Base-by-base conservation (phyloP, 2,888 invertebrate species). In the Lasioglossum figueresi region DNA sequence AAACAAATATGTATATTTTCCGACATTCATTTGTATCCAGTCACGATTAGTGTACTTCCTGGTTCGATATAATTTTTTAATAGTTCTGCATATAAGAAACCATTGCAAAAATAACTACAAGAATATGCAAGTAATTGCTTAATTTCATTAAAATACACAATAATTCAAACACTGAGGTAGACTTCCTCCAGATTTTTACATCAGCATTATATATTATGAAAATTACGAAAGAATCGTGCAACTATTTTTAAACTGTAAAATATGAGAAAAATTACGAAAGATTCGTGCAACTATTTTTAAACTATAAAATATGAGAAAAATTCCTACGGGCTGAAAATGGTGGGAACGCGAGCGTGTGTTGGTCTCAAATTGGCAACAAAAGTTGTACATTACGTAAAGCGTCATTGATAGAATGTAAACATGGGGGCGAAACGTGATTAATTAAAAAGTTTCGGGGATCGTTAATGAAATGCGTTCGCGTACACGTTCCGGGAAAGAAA, bases 401-500 rank as follows among this genome's bases (percentile, higher is more conserved):
- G 31, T 66, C 66, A 34, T 66, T 31, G 66, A 66, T 14, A 2
- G 19, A 63, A 31, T 19, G 59, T 12, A 59, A 59, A 59, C 27
- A 59, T 5, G 59, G 59, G 5, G 27, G 27, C 59, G 27, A 59
- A 27, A 27, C 14, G 59, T 59, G 31, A 31, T 34, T 34, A 34
- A 66, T 66, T 66, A 19, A 68, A 68, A 68, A 68, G 68, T 37
- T 37, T 23, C 68, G 12, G 37, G 19, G 23, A 14, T 23, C 23
- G 34, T 68, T 68, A 37, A 68, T 68, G 68, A 34, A 68, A 40
- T 23, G 37, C 10, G 68, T 43, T 59, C 10, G 70, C 43, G 71
- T 31, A 16, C 27, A 19, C 52, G 56, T 75, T 68, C 52, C 34
- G 52, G 40, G 68, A 74, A 82, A 78, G 72, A 70, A 82, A 43